These are phyloP conservation scores for Pyrgilauda ruficollis DNA, from an alignment of 2,113 vertebrate genomes.

Conservation along the genomic window DNA sequence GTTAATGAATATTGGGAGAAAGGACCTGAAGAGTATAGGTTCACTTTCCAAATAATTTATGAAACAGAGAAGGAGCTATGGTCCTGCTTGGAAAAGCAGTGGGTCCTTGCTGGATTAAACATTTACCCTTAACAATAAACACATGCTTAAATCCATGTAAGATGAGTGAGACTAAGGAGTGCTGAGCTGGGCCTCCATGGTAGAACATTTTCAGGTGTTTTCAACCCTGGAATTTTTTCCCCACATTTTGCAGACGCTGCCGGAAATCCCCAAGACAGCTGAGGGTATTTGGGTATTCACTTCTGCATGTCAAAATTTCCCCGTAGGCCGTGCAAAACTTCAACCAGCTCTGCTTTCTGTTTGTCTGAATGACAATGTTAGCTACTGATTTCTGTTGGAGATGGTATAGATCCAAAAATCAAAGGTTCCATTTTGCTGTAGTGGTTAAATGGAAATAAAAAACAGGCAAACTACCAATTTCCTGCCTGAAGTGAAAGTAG, in stretches of 20 bases:
- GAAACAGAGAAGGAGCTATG: not conserved
- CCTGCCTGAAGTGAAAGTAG: constrained; percentile 28
- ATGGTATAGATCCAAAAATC: not conserved
- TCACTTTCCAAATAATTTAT: not conserved
- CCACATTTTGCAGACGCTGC: not conserved
- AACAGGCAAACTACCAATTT: constrained; percentile 27
- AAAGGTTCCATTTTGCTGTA: not conserved
- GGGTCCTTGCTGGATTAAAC: not conserved
- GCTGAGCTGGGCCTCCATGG: not conserved
- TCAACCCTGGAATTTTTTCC: not conserved
- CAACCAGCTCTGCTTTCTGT: constrained; percentile 25
- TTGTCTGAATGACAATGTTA: not conserved
- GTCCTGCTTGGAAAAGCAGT: not conserved
- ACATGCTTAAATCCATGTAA: constrained; percentile 1
- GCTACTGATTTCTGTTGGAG: constrained; percentile 33
- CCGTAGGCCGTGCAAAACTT: not conserved
- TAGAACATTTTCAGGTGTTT: constrained; percentile 42
- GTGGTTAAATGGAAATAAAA: constrained; percentile 42
- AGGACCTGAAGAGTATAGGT: not conserved
- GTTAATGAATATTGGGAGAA: not conserved
- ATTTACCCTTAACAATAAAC: constrained; percentile 18
- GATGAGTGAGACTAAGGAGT: not conserved
- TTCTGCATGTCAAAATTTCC: constrained; percentile 25
- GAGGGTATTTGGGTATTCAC: constrained; percentile 30
- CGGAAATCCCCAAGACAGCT: constrained; percentile 7